These are phyloP conservation scores for Drosophila nasuta DNA, from an alignment of 1,140 invertebrate species.

Conservation along the genomic window DNA sequence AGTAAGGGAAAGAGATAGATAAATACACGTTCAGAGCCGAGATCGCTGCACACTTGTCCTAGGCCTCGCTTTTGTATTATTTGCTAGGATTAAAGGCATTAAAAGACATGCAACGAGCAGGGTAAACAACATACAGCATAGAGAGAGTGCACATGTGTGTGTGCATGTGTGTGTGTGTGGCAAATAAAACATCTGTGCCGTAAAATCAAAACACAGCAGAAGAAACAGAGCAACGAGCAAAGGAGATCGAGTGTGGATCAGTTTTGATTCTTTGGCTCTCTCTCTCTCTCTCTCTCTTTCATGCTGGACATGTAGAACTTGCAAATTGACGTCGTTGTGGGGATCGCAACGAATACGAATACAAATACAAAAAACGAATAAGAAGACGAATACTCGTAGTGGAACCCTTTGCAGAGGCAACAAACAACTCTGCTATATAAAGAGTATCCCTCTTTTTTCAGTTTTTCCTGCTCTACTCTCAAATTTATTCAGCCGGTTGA, in stretches of 20 bases:
- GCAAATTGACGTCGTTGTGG: slow-evolving; percentile 70
- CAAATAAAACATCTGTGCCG: slow-evolving; percentile 79
- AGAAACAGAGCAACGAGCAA: slow-evolving; percentile 40
- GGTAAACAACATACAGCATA: slow-evolving; percentile 50
- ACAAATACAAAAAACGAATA: no score
- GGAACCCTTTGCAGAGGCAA: not conserved
- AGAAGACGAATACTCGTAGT: no score
- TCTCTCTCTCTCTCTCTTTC: not conserved
- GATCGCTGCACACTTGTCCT: slow-evolving; percentile 63
- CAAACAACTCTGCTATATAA: no score
- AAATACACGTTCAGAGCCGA: not conserved
- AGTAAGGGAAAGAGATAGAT: no score
- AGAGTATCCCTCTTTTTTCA: slow-evolving; percentile 12
- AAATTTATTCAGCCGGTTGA: slow-evolving; percentile 39
- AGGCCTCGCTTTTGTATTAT: slow-evolving; percentile 66
- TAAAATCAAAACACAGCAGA: slow-evolving; percentile 76
- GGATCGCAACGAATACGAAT: slow-evolving; percentile 39
- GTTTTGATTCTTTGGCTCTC: not conserved
- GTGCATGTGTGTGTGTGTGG: slow-evolving; percentile 26
- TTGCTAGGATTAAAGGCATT: slow-evolving; percentile 82
- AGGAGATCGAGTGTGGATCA: slow-evolving; percentile 53
- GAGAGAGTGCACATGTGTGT: not conserved
- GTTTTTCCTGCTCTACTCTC: slow-evolving; percentile 15
- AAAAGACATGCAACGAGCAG: slow-evolving; percentile 67
- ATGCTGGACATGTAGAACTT: slow-evolving; percentile 26